Evolutionary conservation across 1,140 invertebrate species (phyloP).

Genomic region (Leptinotarsa lineolata): DNA sequence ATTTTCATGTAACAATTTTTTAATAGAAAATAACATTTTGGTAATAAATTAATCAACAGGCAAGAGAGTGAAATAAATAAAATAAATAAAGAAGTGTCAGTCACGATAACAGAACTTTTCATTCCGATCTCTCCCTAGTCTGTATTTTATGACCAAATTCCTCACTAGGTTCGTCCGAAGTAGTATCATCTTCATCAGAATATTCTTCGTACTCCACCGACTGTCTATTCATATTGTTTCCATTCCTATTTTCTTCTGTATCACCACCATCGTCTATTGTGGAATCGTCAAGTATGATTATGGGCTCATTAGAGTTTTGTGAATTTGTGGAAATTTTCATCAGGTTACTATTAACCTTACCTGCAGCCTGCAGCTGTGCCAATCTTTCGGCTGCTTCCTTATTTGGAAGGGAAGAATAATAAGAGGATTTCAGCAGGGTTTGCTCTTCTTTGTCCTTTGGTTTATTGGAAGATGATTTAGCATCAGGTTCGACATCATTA

Average conservation of each 20-base stretch:
- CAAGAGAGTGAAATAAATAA: constrained; percentile 30
- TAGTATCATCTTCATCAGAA: constrained; percentile 33
- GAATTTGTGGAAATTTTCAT: constrained; percentile 28
- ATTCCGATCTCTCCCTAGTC: constrained; percentile 29
- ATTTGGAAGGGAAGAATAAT: constrained; percentile 59
- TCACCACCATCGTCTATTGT: constrained; percentile 39
- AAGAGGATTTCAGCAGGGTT: constrained; percentile 23
- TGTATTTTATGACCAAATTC: constrained; percentile 33
- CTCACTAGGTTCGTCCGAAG: constrained; percentile 11
- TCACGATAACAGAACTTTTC: background rate
- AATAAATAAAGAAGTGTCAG: constrained; percentile 25
- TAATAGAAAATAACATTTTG: constrained; percentile 15
- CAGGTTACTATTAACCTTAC: constrained; percentile 53
- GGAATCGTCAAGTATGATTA: constrained; percentile 46
- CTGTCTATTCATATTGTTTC: constrained; percentile 22
- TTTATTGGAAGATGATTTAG: constrained; percentile 23
- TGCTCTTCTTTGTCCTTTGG: constrained; percentile 10
- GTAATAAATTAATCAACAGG: constrained; percentile 18
- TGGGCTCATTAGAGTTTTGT: background rate
- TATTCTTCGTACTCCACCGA: constrained; percentile 44
- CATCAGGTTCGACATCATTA: constrained; percentile 42
- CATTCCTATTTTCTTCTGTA: constrained; percentile 32
- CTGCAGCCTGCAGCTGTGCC: constrained; percentile 60
- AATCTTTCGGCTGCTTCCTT: constrained; percentile 61
- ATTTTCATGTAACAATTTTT: background rate